A percentile compares a stretch with the other conserved stretches of the same genome.
phyloP scores from a whole-genome alignment of 2,888 invertebrate species.

The Archips crataeganus region DNA sequence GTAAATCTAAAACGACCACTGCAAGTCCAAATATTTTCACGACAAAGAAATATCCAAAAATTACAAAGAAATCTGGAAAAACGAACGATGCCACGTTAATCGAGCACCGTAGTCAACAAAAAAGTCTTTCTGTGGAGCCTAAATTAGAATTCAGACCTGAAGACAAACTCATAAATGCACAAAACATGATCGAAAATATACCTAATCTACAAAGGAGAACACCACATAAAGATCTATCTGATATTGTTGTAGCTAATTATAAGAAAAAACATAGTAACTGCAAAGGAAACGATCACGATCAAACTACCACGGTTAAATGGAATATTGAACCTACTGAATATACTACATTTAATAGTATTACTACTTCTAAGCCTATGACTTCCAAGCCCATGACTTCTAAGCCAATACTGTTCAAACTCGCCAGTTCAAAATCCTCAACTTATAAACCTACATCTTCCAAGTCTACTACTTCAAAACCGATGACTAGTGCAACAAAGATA shows the following conservation, averaged over 20 bases:
- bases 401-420: background rate
- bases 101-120: background rate
- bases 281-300: background rate
- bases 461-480: background rate
- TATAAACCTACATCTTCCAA: background rate
- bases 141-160: slow-evolving; percentile 1
- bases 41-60: background rate
- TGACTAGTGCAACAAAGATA: background rate
- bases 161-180: background rate
- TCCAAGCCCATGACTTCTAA: background rate
- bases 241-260: background rate
- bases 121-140: background rate
- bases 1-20: background rate
- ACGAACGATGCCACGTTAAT: background rate
- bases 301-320: background rate
- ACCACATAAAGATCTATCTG: slow-evolving; percentile 4
- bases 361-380: slow-evolving; percentile 2
- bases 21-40: background rate
- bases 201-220: background rate
- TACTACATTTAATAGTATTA: background rate
- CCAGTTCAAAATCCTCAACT: too few relatives aligned
- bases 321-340: slow-evolving; percentile 8
- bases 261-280: background rate
- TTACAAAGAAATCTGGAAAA: background rate
- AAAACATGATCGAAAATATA: slow-evolving; percentile 11